These are phyloP conservation scores for Callyntrura guangdongensis DNA, from an alignment of 2,888 invertebrate genomes.

Conservation along the genomic window DNA sequence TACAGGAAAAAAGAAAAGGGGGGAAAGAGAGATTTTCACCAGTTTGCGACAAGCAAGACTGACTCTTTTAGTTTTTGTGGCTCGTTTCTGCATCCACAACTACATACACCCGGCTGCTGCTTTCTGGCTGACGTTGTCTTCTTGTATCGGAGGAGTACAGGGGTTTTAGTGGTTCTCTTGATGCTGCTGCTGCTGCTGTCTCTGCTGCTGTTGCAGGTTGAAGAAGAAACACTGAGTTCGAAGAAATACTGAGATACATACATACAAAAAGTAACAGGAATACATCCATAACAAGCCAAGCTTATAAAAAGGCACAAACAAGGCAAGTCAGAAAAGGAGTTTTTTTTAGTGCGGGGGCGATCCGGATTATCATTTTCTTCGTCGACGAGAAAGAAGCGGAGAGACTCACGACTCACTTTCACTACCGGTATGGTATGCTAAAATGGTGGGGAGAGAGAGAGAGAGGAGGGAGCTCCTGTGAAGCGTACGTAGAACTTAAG, in stretches of 20 bases:
- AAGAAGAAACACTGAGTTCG: slow-evolving; percentile 6
- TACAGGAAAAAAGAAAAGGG: slow-evolving; percentile 34
- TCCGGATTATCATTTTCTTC: slow-evolving; percentile 81
- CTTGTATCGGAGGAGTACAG: background rate
- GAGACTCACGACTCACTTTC: no score
- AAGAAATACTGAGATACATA: slow-evolving; percentile 24
- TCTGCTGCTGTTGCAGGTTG: background rate
- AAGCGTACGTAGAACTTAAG: slow-evolving; percentile 46
- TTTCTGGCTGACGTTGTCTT: background rate
- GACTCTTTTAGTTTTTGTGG: slow-evolving; percentile 49
- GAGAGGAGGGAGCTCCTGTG: slow-evolving; percentile 55
- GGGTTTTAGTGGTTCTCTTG: background rate
- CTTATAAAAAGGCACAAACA: slow-evolving; percentile 56
- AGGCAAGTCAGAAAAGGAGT: slow-evolving; percentile 54
- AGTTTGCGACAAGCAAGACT: slow-evolving; percentile 34
- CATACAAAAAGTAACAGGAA: background rate
- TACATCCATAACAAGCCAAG: slow-evolving; percentile 19
- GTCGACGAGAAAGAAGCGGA: slow-evolving; percentile 64
- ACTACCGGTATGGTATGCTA: slow-evolving; percentile 24
- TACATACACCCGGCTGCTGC: background rate
- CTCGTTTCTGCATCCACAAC: slow-evolving; percentile 7
- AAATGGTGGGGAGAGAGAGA: slow-evolving; percentile 4
- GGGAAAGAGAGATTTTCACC: slow-evolving; percentile 49
- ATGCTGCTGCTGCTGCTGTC: background rate
- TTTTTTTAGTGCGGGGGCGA: slow-evolving; percentile 80